Conservation (phyloP, 2,113 vertebrate genomes). For the Canis aureus region DNA sequence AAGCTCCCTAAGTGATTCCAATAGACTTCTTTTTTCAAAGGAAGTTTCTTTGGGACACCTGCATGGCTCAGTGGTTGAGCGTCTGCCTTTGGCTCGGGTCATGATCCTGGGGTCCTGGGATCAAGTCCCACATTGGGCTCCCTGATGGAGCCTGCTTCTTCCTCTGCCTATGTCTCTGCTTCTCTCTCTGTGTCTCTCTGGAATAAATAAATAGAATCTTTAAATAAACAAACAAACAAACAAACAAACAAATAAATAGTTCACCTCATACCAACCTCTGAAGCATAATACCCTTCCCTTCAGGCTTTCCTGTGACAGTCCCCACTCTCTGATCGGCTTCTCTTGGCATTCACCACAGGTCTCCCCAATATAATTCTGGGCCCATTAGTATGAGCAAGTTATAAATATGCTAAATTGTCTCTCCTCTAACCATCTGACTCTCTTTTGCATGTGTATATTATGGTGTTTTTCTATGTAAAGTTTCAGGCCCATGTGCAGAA, state of each 20-base stretch:
- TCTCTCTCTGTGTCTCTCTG: too few relatives aligned
- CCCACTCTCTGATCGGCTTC: neutral
- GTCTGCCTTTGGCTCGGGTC: too few relatives aligned
- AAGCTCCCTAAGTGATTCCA: neutral
- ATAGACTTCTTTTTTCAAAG: neutral
- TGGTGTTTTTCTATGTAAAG: neutral
- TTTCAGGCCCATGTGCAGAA: conserved; percentile 19
- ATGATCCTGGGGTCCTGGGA: too few relatives aligned
- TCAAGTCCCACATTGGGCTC: too few relatives aligned
- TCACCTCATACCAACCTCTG: neutral
- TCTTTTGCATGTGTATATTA: neutral
- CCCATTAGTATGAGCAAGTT: neutral
- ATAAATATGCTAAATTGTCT: neutral
- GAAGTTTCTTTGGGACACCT: too few relatives aligned
- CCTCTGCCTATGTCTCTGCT: too few relatives aligned
- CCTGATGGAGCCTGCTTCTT: too few relatives aligned
- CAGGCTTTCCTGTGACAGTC: neutral
- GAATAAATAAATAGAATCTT: too few relatives aligned
- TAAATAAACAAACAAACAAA: too few relatives aligned
- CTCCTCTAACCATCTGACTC: neutral
- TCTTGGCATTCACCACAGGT: neutral
- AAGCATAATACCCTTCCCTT: neutral
- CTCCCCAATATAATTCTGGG: neutral
- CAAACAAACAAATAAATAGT: too few relatives aligned
- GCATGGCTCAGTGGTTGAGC: too few relatives aligned